Evolutionary conservation across 2,888 invertebrate genomes (phyloP).

Genomic region (Agrenia bidenticulata): DNA sequence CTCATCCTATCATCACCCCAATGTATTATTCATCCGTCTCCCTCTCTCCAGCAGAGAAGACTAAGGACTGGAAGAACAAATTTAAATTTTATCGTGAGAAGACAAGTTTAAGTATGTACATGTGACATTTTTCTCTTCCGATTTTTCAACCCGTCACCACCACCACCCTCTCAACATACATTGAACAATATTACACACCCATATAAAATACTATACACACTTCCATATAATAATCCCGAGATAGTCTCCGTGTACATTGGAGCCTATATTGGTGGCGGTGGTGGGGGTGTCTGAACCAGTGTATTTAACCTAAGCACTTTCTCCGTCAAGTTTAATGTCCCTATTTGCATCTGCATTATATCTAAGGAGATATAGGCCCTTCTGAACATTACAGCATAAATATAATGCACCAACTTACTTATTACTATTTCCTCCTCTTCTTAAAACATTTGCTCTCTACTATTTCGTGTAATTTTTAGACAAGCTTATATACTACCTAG

Average conservation of each 20-base stretch:
- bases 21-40: slow-evolving; percentile 7
- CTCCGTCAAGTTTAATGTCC: slow-evolving; percentile 7
- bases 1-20: background rate
- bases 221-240: background rate
- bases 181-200: background rate
- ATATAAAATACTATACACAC: background rate
- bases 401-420: too few relatives aligned
- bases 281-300: too few relatives aligned
- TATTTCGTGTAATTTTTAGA: too few relatives aligned
- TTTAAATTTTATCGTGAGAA: slow-evolving; percentile 12
- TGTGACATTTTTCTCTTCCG: slow-evolving; percentile 8
- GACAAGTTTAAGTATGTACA: slow-evolving; percentile 3
- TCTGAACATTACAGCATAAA: too few relatives aligned
- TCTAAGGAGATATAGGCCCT: background rate
- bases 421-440: too few relatives aligned
- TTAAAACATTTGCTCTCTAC: too few relatives aligned
- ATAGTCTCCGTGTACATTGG: too few relatives aligned
- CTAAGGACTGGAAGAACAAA: slow-evolving; percentile 1
- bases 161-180: slow-evolving; percentile 5
- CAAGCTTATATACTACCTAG: too few relatives aligned
- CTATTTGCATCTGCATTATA: slow-evolving; percentile 10
- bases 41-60: background rate
- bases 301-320: slow-evolving; percentile 12
- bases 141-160: slow-evolving; percentile 4
- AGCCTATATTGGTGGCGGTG: too few relatives aligned